These are phyloP conservation scores for Trachelus iudaicus DNA, from an alignment of 2,888 invertebrate genomes.

Conservation along the genomic window DNA sequence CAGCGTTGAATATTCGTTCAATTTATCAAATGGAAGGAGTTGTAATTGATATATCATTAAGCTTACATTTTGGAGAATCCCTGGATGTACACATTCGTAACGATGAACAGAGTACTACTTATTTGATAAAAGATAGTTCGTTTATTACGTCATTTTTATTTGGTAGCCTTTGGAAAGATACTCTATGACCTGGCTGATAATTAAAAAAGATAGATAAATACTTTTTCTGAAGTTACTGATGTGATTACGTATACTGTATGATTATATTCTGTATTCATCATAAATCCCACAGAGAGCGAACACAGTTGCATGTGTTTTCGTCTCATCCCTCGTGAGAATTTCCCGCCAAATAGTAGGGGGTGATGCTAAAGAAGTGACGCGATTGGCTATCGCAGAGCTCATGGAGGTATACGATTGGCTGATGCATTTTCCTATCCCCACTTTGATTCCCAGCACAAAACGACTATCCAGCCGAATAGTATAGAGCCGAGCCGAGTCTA, in stretches of 20 bases:
- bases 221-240: neutral
- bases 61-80: neutral
- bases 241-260: neutral
- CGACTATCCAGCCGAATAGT: neutral
- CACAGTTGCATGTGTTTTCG: slow-evolving; percentile 40
- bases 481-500: neutral
- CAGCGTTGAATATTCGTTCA: neutral
- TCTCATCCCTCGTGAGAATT: slow-evolving; percentile 38
- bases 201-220: neutral
- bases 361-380: slow-evolving; percentile 2
- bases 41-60: neutral
- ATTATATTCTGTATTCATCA: neutral
- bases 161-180: neutral
- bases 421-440: slow-evolving; percentile 1
- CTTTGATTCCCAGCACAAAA: slow-evolving; percentile 3
- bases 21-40: neutral
- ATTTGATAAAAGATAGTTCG: neutral
- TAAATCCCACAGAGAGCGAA: neutral
- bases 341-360: slow-evolving; percentile 38
- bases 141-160: neutral
- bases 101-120: neutral
- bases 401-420: slow-evolving; percentile 8
- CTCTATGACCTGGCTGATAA: neutral
- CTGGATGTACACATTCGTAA: neutral
- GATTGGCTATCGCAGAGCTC: neutral